Base-by-base conservation (phyloP, 2,113 vertebrate genomes). In the Pseudopodoces humilis region DNA sequence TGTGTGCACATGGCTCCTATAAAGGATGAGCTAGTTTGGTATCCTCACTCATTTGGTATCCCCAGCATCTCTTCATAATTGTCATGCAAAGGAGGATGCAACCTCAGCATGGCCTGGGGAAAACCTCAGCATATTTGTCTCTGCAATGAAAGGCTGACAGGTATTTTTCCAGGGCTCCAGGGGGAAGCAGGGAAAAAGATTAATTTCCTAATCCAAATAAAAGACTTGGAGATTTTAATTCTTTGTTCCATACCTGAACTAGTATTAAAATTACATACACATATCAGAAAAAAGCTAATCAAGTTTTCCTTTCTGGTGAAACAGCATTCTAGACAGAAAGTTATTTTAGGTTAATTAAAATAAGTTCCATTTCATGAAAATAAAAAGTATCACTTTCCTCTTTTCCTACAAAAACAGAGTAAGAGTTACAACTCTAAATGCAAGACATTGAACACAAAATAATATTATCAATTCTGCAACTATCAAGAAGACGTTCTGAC, bases 141-240 rank as follows among this genome's bases (percentile, higher is more conserved):
- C 13, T 0, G 41, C 82, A 65, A 75, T 58, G 53, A 89, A 91
- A 49, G 43, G 64, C 69, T 84, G 83, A 78, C 68, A 94, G 69
- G 60, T 81, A 81, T 92, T 92, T 81, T 92, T 81, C 44, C 58
- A 88, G 56, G 64, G 80, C 86, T 92, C 83, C 33, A 44, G 37
- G 24, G 56, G 22, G 18, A 91, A 79, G n/a, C 17, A 77, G 4
- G 13, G 37, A 25, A 39, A 75, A 77, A 83, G 93, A 89, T 72
- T 84, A 56, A 92, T 93, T 91, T 96, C 35, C 81, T 91, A 85
- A 91, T 53, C 53, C 62, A 94, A 90, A 93, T 81, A 90, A 85
- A 96, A 90, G 53, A 87, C 50, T 62, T 68, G 9, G 18, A 79
- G 50, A 74, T 67, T 63, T 81, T n/a, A 44, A 16, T 81, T 84